Evolutionary conservation across 1,140 invertebrate species (phyloP).

Genomic region (Himalopsyche phryganea): DNA sequence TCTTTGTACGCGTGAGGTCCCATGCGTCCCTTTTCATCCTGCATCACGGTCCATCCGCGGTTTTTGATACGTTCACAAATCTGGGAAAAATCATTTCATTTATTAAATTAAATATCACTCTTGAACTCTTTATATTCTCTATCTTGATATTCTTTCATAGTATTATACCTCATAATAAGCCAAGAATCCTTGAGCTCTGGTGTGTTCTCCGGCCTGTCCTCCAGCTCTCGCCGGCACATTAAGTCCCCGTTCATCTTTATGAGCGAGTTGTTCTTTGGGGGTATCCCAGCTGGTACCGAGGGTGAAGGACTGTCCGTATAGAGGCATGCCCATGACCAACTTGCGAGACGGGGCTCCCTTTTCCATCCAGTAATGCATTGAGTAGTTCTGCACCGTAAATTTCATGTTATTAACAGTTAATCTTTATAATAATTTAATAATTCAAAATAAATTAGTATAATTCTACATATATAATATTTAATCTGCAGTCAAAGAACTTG

Average conservation of each 20-base stretch:
- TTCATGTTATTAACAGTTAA: too few relatives aligned
- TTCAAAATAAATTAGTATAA: too few relatives aligned
- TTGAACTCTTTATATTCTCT: too few relatives aligned
- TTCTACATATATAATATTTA: too few relatives aligned
- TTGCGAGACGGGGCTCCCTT: conserved; percentile 76
- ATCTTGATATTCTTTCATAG: too few relatives aligned
- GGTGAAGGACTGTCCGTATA: conserved; percentile 86
- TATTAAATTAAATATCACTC: too few relatives aligned
- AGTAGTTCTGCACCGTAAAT: conserved; percentile 69
- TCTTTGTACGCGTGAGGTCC: conserved; percentile 83
- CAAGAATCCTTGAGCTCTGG: conserved; percentile 78
- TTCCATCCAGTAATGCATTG: conserved; percentile 84
- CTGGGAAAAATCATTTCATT: too few relatives aligned
- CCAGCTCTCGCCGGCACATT: conserved; percentile 71
- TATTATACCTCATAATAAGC: conserved; percentile 85
- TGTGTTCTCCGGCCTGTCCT: conserved; percentile 77
- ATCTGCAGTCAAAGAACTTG: too few relatives aligned
- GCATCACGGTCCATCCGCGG: conserved; percentile 73
- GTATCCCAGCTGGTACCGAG: conserved; percentile 48
- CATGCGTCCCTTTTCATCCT: conserved; percentile 71
- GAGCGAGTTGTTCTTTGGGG: conserved; percentile 36
- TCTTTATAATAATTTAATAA: too few relatives aligned
- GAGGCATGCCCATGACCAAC: conserved; percentile 83
- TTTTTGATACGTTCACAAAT: conserved; percentile 78
- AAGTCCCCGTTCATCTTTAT: conserved; percentile 59